Evolutionary conservation across 2,797 vertebrate species (phyloP).

Genomic region (Columba guinea): DNA sequence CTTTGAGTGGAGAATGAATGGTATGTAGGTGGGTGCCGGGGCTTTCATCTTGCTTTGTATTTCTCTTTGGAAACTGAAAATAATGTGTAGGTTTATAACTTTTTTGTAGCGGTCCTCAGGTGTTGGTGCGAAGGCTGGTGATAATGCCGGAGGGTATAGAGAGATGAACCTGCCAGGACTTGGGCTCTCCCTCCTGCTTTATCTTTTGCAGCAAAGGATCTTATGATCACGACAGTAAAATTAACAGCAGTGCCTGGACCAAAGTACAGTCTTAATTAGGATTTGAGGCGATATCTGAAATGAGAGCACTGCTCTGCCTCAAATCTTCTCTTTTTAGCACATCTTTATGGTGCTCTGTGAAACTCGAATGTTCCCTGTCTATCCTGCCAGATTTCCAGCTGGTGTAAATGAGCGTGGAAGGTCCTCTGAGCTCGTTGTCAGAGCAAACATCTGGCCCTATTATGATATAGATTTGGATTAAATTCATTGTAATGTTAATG

Average conservation of each 20-base stretch:
- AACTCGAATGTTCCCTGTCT: not conserved
- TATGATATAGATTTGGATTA: not conserved
- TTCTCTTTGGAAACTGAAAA: not conserved
- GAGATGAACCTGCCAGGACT: not conserved
- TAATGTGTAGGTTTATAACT: rapidly evolving
- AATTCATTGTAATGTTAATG: not conserved
- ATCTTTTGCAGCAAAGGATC: rapidly evolving
- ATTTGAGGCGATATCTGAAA: not conserved
- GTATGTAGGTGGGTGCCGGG: not conserved
- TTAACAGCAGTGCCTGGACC: not conserved
- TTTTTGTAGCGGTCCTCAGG: rapidly evolving
- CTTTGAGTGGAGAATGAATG: not conserved
- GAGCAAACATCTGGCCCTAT: slow-evolving; percentile 10
- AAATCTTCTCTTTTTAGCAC: not conserved
- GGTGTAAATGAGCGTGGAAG: not conserved
- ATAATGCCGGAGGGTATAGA: rapidly evolving
- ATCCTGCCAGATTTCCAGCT: slow-evolving; percentile 6
- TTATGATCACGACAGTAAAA: not conserved
- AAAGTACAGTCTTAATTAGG: not conserved
- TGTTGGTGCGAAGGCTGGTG: not conserved
- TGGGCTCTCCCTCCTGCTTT: rapidly evolving
- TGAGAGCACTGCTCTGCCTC: not conserved
- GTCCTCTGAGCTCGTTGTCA: not conserved
- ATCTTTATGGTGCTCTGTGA: rapidly evolving
- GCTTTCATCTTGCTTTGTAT: not conserved